phyloP scores from a whole-genome alignment of 2,797 vertebrate species.

The Octomys mimax region DNA sequence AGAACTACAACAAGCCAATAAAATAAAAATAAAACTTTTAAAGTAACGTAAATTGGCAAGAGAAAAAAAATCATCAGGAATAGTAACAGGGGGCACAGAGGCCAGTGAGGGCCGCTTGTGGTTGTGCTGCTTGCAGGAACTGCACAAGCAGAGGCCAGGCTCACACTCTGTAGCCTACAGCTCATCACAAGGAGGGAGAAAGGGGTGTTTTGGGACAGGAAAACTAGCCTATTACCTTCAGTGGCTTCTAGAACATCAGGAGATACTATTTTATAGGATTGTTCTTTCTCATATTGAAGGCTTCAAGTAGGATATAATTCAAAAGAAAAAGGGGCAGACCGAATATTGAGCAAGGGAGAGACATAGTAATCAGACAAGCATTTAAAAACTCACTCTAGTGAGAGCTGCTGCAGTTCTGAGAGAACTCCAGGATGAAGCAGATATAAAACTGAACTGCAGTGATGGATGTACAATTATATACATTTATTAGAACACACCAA shows the following conservation, averaged over 20 bases:
- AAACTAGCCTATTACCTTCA: background rate
- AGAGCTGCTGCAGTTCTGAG: background rate
- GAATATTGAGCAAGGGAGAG: background rate
- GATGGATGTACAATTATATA: background rate
- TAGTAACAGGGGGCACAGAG: background rate
- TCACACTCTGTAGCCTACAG: too few relatives aligned
- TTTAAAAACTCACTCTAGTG: background rate
- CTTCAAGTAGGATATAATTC: background rate
- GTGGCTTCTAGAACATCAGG: background rate
- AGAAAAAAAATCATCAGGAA: background rate
- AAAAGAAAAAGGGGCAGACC: background rate
- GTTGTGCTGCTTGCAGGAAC: too few relatives aligned
- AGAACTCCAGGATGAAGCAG: background rate
- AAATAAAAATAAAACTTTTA: background rate
- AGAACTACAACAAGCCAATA: background rate
- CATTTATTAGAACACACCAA: background rate
- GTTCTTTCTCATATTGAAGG: background rate
- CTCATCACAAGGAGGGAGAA: background rate
- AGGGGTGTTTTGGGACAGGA: background rate
- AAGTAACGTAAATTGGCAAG: background rate
- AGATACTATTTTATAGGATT: background rate
- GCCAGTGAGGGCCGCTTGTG: background rate
- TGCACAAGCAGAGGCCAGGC: background rate
- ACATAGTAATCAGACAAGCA: too few relatives aligned
- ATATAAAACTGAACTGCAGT: background rate